Base-by-base conservation (phyloP, 1,140 invertebrate species). In the Cotesia vestalis region DNA sequence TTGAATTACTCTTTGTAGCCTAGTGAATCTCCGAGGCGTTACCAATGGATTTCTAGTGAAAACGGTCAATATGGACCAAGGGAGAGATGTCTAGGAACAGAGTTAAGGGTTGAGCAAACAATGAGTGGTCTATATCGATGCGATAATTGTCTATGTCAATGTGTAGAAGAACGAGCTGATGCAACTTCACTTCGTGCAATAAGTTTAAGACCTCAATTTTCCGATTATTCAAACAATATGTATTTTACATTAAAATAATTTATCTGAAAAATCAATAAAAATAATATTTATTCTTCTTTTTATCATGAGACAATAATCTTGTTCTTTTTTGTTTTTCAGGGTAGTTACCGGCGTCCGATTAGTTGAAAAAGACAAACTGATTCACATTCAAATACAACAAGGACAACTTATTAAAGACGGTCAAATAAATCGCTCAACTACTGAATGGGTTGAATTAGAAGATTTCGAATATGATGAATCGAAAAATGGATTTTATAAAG, bases 151-250 rank as follows among this genome's bases (percentile, higher is more conserved):
- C 17, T 59, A 3, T 59, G 57, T 59, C 14, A 59, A 20, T 59
- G 57, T 59, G 20, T 59, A 27, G 57, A 59, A 59, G 57, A 59
- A 59, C 57, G 57, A 34, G 57, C 17, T 4, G 17, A 59, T 59
- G 17, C 57, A 20, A 20, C 17, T 20, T 17, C 57, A 27, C 14
- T 27, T 20, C 57, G 57, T 6, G 20, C 57, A 2, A 20, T 59
- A 20, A 59, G 57, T 34, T 27, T 59, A 27, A 59, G 57, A 20
- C 57, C 57, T 27, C 57, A 59, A 20, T 20, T 59, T 17, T 59
- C 57, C 6, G 17, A 59, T 59, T 6, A 27, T 9, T 9, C 14
- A 59, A 20, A 17, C 20, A 59, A 55, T n/a, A 55, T 14, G 53
- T 55, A 55, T 1, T 46, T 46, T 9, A 55, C n/a, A 12, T 14